These are phyloP conservation scores for Criorhina ranunculi DNA, from an alignment of 2,888 invertebrate genomes.

Conservation along the genomic window DNA sequence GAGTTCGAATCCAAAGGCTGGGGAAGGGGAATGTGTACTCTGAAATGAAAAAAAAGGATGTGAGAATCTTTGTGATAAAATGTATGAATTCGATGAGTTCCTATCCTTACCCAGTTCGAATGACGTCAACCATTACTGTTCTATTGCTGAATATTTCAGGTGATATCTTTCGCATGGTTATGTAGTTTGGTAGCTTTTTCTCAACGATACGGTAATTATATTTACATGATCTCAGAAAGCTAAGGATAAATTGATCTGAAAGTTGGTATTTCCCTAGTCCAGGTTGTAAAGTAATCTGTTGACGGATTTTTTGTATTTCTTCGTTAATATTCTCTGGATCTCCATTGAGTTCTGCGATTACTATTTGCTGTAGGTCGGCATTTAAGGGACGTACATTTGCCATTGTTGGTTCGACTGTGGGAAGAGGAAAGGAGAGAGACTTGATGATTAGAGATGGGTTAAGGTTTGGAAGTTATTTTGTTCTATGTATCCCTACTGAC, in stretches of 20 bases:
- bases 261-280: slow-evolving; percentile 77
- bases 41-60: background rate
- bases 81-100: too few relatives aligned
- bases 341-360: slow-evolving; percentile 84
- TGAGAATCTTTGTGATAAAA: background rate
- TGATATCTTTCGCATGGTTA: slow-evolving; percentile 85
- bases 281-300: slow-evolving; percentile 84
- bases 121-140: slow-evolving; percentile 63
- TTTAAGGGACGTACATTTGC: slow-evolving; percentile 68
- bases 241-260: slow-evolving; percentile 84
- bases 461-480: too few relatives aligned
- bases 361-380: slow-evolving; percentile 78
- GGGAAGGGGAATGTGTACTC: slow-evolving; percentile 79
- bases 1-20: slow-evolving; percentile 81
- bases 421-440: background rate
- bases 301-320: slow-evolving; percentile 83
- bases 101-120: slow-evolving; percentile 78
- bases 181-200: slow-evolving; percentile 85
- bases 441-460: too few relatives aligned
- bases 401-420: slow-evolving; percentile 26
- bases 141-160: slow-evolving; percentile 85
- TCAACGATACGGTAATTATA: slow-evolving; percentile 84
- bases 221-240: slow-evolving; percentile 85
- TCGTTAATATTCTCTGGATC: slow-evolving; percentile 81
- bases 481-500: too few relatives aligned